Evolutionary conservation across 2,888 invertebrate genomes (phyloP).

Genomic region (Hirudinaria manillensis): DNA sequence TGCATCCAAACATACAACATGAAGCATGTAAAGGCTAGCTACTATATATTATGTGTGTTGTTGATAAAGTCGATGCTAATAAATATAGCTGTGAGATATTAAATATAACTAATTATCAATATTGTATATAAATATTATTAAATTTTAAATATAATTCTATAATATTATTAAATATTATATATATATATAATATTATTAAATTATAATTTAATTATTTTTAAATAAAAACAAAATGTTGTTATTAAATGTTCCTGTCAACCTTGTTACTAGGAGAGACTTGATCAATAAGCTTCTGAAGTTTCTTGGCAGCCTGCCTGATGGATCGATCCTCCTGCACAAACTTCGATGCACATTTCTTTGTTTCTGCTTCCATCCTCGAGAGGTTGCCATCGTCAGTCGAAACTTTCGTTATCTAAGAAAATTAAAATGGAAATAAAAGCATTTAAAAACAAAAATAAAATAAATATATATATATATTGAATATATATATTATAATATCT

Average conservation of each 20-base stretch:
- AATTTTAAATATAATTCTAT: not conserved
- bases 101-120: no score
- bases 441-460: not conserved
- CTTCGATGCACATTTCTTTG: constrained; percentile 24
- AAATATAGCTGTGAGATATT: no score
- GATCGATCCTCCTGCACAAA: constrained; percentile 24
- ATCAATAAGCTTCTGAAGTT: constrained; percentile 17
- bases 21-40: no score
- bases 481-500: no score
- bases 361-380: constrained; percentile 26
- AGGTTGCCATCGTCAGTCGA: constrained; percentile 19
- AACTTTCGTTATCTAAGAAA: constrained; percentile 16
- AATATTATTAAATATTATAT: not conserved
- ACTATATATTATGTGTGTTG: no score
- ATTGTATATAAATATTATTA: no score
- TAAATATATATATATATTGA: no score
- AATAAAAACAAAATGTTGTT: not conserved
- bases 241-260: not conserved
- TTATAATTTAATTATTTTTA: not conserved
- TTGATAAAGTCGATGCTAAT: no score
- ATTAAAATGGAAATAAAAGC: not conserved
- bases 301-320: constrained; percentile 13
- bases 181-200: not conserved
- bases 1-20: no score
- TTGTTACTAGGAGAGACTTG: constrained; percentile 4